Percentiles rank a stretch among this genome's conserved stretches.
Evolutionary conservation across 2,888 invertebrate genomes (phyloP).

Genomic region (Portevinia maculata): DNA sequence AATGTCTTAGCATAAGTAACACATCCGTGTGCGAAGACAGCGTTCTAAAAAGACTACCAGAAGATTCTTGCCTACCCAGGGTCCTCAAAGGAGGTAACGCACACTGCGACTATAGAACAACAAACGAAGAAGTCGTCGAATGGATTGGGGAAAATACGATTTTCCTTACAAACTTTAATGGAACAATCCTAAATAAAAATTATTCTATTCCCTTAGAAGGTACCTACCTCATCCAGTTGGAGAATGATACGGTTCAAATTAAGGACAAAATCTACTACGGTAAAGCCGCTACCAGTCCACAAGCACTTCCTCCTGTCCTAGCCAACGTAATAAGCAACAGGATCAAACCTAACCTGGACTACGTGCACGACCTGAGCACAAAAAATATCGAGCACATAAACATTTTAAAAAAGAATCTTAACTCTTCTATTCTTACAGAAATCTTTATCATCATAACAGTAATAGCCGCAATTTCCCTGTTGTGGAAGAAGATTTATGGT

Average conservation of each 20-base stretch:
- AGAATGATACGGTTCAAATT: constrained; percentile 11
- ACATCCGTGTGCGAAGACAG: constrained; percentile 18
- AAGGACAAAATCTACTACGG: constrained; percentile 17
- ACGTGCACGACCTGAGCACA: constrained; percentile 14
- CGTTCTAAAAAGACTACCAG: constrained; percentile 1
- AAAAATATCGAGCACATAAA: constrained; percentile 15
- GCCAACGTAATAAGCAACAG: constrained; percentile 23
- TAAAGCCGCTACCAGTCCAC: background rate
- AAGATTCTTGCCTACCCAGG: constrained; percentile 30
- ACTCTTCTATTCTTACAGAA: constrained; percentile 40
- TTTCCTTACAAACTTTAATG: constrained; percentile 29
- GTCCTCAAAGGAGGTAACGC: constrained; percentile 32
- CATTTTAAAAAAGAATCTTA: constrained; percentile 19
- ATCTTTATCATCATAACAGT: constrained; percentile 16
- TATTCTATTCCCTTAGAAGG: constrained; percentile 41
- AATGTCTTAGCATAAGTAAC: constrained; percentile 11
- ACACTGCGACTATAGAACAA: constrained; percentile 3
- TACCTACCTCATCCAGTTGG: constrained; percentile 37
- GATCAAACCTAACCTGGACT: constrained; percentile 5
- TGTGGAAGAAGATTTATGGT: constrained; percentile 27
- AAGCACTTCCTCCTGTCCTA: constrained; percentile 24
- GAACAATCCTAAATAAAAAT: constrained; percentile 26
- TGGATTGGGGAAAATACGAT: constrained; percentile 21
- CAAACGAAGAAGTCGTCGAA: constrained; percentile 2
- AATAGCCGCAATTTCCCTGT: background rate